phyloP scores from a whole-genome alignment of 2,888 invertebrate genomes.

The Polymixis lichenea region DNA sequence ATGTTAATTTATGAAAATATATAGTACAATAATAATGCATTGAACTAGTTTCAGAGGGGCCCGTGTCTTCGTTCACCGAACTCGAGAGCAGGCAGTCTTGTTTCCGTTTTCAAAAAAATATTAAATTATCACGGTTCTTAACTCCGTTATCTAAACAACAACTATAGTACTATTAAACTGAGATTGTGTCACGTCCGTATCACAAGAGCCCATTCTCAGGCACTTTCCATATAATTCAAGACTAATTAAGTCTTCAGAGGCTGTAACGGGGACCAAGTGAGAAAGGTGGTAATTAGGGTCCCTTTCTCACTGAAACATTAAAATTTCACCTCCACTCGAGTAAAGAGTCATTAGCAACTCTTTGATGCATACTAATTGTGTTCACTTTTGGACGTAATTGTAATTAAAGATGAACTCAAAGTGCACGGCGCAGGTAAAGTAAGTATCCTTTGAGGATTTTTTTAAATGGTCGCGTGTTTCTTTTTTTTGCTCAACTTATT shows the following conservation, averaged over 20 bases:
- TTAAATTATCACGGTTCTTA: background rate
- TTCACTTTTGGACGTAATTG: slow-evolving; percentile 70
- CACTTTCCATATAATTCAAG: slow-evolving; percentile 78
- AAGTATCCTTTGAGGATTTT: slow-evolving; percentile 3
- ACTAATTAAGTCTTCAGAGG: slow-evolving; percentile 84
- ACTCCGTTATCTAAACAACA: background rate
- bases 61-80: no score
- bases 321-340: slow-evolving; percentile 80
- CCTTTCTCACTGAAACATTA: slow-evolving; percentile 83
- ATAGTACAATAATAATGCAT: no score
- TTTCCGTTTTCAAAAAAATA: background rate
- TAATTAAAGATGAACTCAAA: slow-evolving; percentile 67
- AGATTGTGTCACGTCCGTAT: slow-evolving; percentile 42
- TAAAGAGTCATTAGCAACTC: slow-evolving; percentile 81
- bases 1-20: no score
- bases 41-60: no score
- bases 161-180: slow-evolving; percentile 10
- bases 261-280: slow-evolving; percentile 80
- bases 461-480: background rate
- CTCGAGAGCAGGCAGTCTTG: no score
- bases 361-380: slow-evolving; percentile 84
- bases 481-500: background rate
- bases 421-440: slow-evolving; percentile 37
- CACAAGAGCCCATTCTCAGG: slow-evolving; percentile 53
- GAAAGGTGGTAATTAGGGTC: slow-evolving; percentile 83